Base-by-base conservation (phyloP, 2,888 invertebrate species). In the Psylliodes chrysocephalus region DNA sequence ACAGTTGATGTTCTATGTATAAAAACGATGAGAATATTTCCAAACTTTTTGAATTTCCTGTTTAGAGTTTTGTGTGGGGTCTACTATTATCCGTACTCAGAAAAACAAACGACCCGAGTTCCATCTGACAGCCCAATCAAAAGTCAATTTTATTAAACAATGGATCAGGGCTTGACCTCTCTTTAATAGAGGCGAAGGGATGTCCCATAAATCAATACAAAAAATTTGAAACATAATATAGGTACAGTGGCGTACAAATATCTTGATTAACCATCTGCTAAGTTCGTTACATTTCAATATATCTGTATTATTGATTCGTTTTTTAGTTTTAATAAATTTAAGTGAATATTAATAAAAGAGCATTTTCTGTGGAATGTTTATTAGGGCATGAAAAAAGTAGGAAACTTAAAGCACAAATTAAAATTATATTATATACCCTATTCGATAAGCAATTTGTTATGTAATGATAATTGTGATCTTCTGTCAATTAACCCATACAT, bases 101-200 rank as follows among this genome's bases (percentile, higher is more conserved):
- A 15, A 38, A 12, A 38, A 38, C 14, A 15, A 38, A 38, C 15
- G 2, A 15, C 15, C 7, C 10, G 15, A 38, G 38, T 38, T 7
- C 10, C 15, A 15, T 38, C 10, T 38, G 38, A 38, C 38, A 38
- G 38, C 14, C 38, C 38, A 38, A 38, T 33, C 2, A 42, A 42
- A 18, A 42, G 42, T 42, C 10, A 42, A 42, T 42, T 18, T 42
- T 42, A 17, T 18, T 18, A 42, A 10, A 42, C 42, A 42, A 42
- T 17, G 42, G 18, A 14, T 5, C 15, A 17, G 42, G 7, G 7
- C 7, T 42, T 42, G 42, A 18, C 42, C 42, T 42, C 42, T 42
- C 18, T 42, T 42, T 18, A 42, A 42, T 8, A 42, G 42, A 42
- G 3, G 2, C 6, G 12, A 18, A 18, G 18, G n/a, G 1, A 10